Evolutionary conservation across 2,797 vertebrate species (phyloP), one percentile per base, ranked within the genome.

Genomic region (Melanogrammus aeglefinus): DNA sequence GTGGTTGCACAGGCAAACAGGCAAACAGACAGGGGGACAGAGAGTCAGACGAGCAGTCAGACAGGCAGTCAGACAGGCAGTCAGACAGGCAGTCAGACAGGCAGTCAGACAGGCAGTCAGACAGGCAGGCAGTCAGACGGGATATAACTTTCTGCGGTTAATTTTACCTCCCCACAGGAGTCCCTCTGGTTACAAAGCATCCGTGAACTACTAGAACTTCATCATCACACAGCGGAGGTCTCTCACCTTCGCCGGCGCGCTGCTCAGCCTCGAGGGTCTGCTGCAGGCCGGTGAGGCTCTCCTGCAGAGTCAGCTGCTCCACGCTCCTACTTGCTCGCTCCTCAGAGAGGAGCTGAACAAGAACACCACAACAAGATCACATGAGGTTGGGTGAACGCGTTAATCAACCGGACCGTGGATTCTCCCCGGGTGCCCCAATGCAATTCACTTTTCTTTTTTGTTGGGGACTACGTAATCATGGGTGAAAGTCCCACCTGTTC

Each of bases 291-390:
- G 80, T 86, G 73, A 94, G 86, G 6, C 90, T 94, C 83, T 94
- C 94, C 77, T 94, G 92, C 12, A 94, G 88, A 27, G 85, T 86
- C 36, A 95, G 92, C 73, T 95, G 94, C 75, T 95, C 93, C 84
- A 83, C 92, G 85, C 57, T 92, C 92, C 95, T 93, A 33, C 88
- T 87, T 6, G 83, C 89, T 86, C 91, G 94, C 91, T 98, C 97
- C 12, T 36, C 35, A 36, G 72, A 38, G 35, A 36, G 33, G 4
- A 39, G 35, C 72, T 73, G 36, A 36, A n/a, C 5, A 27, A 74
- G 6, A 24, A 74, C 9, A 7, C 33, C 14, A 39, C 35, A 41
- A 13, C 7, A 69, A 12, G 9, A 12, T 27, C 63, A 69, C 63
- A 27, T 10, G 24, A 69, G 63, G 57, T 66, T 21, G 14, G 35